These are phyloP conservation scores for Drosophila bifasciata DNA, from an alignment of 1,140 invertebrate genomes.

Conservation along the genomic window DNA sequence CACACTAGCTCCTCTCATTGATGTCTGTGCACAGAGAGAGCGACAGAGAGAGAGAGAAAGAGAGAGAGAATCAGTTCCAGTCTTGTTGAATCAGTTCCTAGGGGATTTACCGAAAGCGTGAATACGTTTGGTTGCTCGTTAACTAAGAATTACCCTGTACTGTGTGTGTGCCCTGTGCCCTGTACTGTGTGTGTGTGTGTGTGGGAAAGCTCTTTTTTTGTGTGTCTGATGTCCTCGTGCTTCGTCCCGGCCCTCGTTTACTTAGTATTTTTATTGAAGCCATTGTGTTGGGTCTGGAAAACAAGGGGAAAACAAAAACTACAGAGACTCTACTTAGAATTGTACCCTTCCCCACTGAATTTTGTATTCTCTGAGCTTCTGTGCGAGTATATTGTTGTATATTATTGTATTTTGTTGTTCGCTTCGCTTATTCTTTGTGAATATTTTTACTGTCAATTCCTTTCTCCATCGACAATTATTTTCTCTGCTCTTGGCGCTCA, in stretches of 20 bases:
- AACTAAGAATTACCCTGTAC: slow-evolving; percentile 73
- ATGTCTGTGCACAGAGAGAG: neutral
- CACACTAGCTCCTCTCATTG: slow-evolving; percentile 10
- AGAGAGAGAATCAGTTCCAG: slow-evolving; percentile 26
- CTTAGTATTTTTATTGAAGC: slow-evolving; percentile 66
- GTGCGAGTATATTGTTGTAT: too few relatives aligned
- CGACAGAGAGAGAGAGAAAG: neutral
- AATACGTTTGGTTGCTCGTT: slow-evolving; percentile 77
- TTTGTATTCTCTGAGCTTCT: neutral
- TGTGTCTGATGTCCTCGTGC: slow-evolving; percentile 33
- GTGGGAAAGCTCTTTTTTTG: slow-evolving; percentile 18
- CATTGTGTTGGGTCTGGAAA: slow-evolving; percentile 25
- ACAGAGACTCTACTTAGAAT: slow-evolving; percentile 16
- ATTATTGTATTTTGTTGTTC: slow-evolving; percentile 1
- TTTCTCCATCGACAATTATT: slow-evolving; percentile 12
- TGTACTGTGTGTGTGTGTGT: slow-evolving; percentile 12
- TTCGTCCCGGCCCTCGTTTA: slow-evolving; percentile 22
- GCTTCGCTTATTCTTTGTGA: neutral
- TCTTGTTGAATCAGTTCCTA: slow-evolving; percentile 38
- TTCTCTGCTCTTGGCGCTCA: slow-evolving; percentile 3
- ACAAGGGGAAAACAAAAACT: neutral
- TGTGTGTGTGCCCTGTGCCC: slow-evolving; percentile 22
- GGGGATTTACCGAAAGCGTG: slow-evolving; percentile 71
- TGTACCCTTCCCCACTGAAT: neutral
- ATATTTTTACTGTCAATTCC: slow-evolving; percentile 6